Evolutionary conservation across 1,140 invertebrate genomes (phyloP).

Genomic region (Musca vetustissima): DNA sequence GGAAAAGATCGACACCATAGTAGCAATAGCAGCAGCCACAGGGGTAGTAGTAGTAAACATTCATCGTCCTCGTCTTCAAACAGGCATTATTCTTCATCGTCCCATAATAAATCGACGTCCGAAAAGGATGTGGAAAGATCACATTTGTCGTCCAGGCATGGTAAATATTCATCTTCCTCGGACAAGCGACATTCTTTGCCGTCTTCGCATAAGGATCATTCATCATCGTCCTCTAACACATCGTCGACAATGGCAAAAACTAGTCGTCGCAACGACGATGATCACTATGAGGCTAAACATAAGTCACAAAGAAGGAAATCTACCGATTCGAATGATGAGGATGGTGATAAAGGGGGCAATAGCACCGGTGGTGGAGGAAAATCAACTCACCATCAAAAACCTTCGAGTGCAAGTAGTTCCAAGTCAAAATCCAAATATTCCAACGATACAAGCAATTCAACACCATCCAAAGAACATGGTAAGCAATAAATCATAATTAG

Average conservation of each 20-base stretch:
- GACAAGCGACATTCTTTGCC: constrained; percentile 31
- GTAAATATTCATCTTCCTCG: constrained; percentile 28
- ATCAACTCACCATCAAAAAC: not conserved
- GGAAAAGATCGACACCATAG: not conserved
- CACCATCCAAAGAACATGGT: constrained; percentile 4
- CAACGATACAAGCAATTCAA: not conserved
- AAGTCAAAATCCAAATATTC: constrained; percentile 28
- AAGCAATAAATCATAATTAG: not conserved
- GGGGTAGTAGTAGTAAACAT: constrained; percentile 42
- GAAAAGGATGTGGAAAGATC: constrained; percentile 36
- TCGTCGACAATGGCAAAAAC: not conserved
- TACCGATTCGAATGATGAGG: constrained; percentile 52
- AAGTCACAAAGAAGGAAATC: constrained; percentile 34
- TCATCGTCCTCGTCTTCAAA: constrained; percentile 32
- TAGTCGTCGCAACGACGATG: not conserved
- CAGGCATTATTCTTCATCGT: constrained; percentile 39
- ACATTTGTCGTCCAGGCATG: constrained; percentile 27
- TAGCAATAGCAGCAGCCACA: constrained; percentile 7
- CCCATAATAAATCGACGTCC: constrained; percentile 32
- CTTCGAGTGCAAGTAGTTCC: constrained; percentile 20
- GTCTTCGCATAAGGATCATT: constrained; percentile 27
- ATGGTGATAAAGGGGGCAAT: constrained; percentile 38
- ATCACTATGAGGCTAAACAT: not conserved
- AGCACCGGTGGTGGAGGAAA: constrained; percentile 26
- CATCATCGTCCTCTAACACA: not conserved